Evolutionary conservation across 2,888 invertebrate genomes (phyloP), one percentile per base, ranked within the genome.

Genomic region (Nemoura dubitans): DNA sequence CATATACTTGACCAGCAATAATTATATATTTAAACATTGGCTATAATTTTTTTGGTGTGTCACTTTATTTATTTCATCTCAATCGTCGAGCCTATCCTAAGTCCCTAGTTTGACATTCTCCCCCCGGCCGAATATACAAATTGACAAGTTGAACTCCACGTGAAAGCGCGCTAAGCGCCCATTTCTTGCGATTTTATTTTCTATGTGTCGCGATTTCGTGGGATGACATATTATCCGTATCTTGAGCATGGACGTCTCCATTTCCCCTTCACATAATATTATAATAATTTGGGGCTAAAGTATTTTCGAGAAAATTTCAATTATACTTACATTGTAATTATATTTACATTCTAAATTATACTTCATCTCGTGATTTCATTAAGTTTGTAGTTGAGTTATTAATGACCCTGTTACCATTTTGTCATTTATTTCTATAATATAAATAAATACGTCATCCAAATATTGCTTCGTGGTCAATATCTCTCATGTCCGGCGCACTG

Each of bases 401-500:
- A 59, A 84, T 84, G 76, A 84, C 84, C 84, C 84, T 84, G 84
- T 30, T 84, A 59, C 59, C 84, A 59, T 30, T 81, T 30, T 29
- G 81, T 81, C 81, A 81, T 81, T 81, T n/a, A 30, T 28, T 29
- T n/a, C 16, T 16, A 81, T 28, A 28, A 30, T 27, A 6, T 5
- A 78, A 28, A 30, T 27, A 6, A 21, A 78, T 26, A 21, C 0
- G 78, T 78, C 26, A 78, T 28, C 28, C 81, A 27, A 81, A 81
- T 30, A 81, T 81, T 81, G 81, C 81, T 81, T 81, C n/a, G 26
- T 81, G 81, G 81, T 81, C 81, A 81, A 81, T 81, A 81, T 78
- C 59, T 1, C 14, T 10, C 59, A 59, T 16, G 59, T 59, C 3
- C 10, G 59, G 59, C 21, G 59, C 6, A 21, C 59, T 59, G 59